A percentile compares a stretch with the other conserved stretches of the same genome.
Conservation (phyloP, 2,797 vertebrate genomes). For the Scomberomorus guttatus region DNA sequence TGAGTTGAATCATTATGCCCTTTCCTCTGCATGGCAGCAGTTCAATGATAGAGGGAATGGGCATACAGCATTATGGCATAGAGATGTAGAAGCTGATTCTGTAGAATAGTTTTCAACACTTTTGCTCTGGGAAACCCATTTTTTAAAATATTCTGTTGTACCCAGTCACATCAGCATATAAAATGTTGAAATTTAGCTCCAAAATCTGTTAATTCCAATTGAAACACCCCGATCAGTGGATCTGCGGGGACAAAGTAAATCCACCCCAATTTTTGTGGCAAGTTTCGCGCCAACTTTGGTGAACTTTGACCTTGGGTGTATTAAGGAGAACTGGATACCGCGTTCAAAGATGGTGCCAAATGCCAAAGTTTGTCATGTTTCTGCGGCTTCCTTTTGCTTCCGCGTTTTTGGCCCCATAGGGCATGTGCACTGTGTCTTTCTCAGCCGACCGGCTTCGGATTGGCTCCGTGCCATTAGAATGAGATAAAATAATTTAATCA, state of each 20-base stretch:
- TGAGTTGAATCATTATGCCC: slow-evolving; percentile 74
- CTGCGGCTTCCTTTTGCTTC: no score
- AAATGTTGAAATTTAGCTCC: neutral
- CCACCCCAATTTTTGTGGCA: neutral
- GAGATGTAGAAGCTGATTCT: slow-evolving; percentile 8
- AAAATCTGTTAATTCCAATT: neutral
- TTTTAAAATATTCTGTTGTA: neutral
- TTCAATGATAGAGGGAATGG: slow-evolving; percentile 68
- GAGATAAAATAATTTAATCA: no score
- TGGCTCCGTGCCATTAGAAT: no score
- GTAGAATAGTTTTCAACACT: neutral
- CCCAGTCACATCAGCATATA: neutral
- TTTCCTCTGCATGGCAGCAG: slow-evolving; percentile 75
- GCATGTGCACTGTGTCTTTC: neutral
- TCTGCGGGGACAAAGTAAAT: neutral
- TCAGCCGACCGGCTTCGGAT: no score
- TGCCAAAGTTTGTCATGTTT: neutral
- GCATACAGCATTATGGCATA: slow-evolving; percentile 1
- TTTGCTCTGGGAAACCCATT: neutral
- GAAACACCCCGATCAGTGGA: neutral
- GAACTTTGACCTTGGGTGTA: neutral
- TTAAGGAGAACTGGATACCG: no score
- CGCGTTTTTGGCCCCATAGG: neutral
- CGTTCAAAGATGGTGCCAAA: no score
- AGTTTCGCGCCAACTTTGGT: neutral